Conservation (phyloP, 2,888 invertebrate genomes). For the Leptura quadrifasciata region DNA sequence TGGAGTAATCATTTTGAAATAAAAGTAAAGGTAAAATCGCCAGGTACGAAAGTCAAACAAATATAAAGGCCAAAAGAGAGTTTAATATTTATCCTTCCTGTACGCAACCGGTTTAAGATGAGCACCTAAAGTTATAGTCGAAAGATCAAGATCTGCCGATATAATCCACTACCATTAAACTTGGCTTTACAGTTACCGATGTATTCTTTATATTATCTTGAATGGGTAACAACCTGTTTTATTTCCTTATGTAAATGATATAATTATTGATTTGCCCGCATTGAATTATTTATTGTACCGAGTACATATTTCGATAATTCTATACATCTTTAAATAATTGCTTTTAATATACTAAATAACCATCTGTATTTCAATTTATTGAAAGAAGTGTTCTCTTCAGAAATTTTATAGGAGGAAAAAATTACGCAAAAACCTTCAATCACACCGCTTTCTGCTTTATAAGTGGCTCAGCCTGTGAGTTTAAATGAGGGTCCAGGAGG, state of each 20-base stretch:
- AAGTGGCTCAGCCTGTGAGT: no score
- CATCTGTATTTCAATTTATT: background rate
- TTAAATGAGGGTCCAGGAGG: no score
- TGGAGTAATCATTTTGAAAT: constrained; percentile 36
- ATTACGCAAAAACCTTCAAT: no score
- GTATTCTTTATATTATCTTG: constrained; percentile 49
- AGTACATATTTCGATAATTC: constrained; percentile 26
- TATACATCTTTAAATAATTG: background rate
- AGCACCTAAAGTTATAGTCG: constrained; percentile 46
- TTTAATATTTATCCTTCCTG: constrained; percentile 55
- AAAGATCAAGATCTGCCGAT: constrained; percentile 52
- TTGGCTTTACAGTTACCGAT: constrained; percentile 49
- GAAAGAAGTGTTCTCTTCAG: no score
- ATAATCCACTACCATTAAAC: constrained; percentile 48
- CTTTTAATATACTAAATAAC: background rate
- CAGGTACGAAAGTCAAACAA: constrained; percentile 45
- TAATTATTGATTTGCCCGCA: constrained; percentile 33
- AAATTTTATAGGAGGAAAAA: no score
- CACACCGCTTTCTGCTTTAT: no score
- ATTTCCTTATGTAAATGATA: constrained; percentile 41
- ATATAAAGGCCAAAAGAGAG: constrained; percentile 38
- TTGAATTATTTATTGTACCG: constrained; percentile 7
- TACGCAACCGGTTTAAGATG: constrained; percentile 51
- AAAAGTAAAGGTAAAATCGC: constrained; percentile 24
- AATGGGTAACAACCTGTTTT: constrained; percentile 51